A percentile compares a stretch with the other conserved stretches of the same genome.
Conservation (phyloP, 2,888 invertebrate genomes). For the Melanostoma mellinum region DNA sequence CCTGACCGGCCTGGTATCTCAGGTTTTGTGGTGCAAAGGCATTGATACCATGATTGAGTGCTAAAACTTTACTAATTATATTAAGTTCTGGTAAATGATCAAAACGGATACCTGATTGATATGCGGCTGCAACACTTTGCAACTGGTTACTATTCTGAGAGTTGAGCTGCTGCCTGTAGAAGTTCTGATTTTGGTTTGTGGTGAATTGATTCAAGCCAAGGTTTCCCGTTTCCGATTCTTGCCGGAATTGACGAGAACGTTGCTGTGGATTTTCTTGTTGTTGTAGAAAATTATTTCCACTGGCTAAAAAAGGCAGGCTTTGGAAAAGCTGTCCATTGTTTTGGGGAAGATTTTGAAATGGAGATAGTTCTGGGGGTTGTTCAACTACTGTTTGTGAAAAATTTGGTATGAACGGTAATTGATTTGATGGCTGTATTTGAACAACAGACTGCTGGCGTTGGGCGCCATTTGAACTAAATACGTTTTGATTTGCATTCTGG, state of each 20-base stretch:
- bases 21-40: constrained; percentile 81
- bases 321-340: constrained; percentile 77
- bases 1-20: constrained; percentile 76
- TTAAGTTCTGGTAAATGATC: constrained; percentile 88
- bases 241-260: constrained; percentile 83
- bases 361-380: constrained; percentile 76
- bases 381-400: constrained; percentile 71
- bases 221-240: constrained; percentile 85
- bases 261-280: constrained; percentile 77
- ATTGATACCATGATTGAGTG: constrained; percentile 88
- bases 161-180: constrained; percentile 79
- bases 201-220: constrained; percentile 84
- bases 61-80: constrained; percentile 91
- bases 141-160: constrained; percentile 78
- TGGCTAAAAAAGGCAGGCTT: constrained; percentile 69
- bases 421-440: constrained; percentile 79
- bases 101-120: constrained; percentile 84
- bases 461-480: constrained; percentile 50
- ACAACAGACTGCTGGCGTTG: constrained; percentile 72
- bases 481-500: constrained; percentile 75
- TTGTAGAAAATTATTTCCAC: constrained; percentile 75
- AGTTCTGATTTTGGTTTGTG: constrained; percentile 79
- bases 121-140: constrained; percentile 81
- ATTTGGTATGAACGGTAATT: constrained; percentile 78
- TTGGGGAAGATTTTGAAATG: constrained; percentile 77